These are phyloP conservation scores for Apogon talboti DNA, from an alignment of 2,797 vertebrate genomes.

Conservation along the genomic window DNA sequence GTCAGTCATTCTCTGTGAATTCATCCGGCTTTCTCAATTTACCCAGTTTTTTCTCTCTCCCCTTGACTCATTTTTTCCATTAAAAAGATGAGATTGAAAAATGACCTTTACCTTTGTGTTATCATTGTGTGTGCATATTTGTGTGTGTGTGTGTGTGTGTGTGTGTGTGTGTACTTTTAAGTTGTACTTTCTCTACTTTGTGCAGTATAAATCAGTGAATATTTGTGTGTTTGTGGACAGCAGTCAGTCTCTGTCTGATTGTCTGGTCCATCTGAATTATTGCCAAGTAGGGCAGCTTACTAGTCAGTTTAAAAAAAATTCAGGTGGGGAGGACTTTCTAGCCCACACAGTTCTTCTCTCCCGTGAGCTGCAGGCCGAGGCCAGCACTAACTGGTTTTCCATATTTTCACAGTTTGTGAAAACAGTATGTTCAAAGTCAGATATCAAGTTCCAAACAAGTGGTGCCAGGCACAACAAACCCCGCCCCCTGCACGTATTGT, in stretches of 20 bases:
- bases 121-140: constrained; percentile 29
- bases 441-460: too few relatives aligned
- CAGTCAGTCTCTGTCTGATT: constrained; percentile 32
- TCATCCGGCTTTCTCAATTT: constrained; percentile 76
- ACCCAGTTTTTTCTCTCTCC: constrained; percentile 71
- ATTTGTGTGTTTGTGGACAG: constrained; percentile 49
- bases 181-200: constrained; percentile 33
- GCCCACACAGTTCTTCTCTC: constrained; percentile 37
- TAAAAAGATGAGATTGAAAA: constrained; percentile 82
- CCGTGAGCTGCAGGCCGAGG: constrained; percentile 6
- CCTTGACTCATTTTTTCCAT: constrained; percentile 79
- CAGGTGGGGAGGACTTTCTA: constrained; percentile 20
- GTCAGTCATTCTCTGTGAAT: constrained; percentile 81
- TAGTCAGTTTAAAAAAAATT: constrained; percentile 28
- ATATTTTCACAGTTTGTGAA: too few relatives aligned
- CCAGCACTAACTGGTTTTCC: constrained; percentile 30
- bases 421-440: too few relatives aligned
- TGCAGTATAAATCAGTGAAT: constrained; percentile 35
- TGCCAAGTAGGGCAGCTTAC: constrained; percentile 58
- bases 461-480: too few relatives aligned
- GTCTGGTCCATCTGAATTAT: constrained; percentile 48
- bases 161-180: neutral
- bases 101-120: constrained; percentile 59
- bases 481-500: too few relatives aligned
- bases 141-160: constrained; percentile 2